Evolutionary conservation across 2,888 invertebrate genomes (phyloP), one percentile per base, ranked within the genome.

Genomic region (Elysia crispata): DNA sequence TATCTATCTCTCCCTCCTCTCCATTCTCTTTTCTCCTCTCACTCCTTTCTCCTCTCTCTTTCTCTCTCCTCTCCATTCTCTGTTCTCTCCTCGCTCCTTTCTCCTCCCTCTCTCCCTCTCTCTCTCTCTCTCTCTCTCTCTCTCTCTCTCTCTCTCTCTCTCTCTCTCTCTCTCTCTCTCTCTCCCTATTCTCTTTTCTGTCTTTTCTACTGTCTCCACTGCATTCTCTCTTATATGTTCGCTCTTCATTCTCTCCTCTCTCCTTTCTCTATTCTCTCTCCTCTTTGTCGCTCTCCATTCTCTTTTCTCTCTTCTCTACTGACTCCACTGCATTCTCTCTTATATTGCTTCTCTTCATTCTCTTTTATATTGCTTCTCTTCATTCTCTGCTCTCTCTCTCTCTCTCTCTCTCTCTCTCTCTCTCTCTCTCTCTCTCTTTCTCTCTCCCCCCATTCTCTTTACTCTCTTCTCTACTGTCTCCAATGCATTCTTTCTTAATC

Each of bases 41-140:
- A 64, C n/a, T 31, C 30, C 64, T n/a, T n/a, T n/a, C n/a, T n/a
- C n/a, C n/a, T n/a, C n/a, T n/a, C n/a, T n/a, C n/a, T n/a, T n/a
- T n/a, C n/a, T n/a, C n/a, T n/a, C n/a, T n/a, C n/a, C n/a, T n/a
- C n/a, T n/a, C n/a, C n/a, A n/a, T n/a, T n/a, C n/a, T n/a, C n/a
- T n/a, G n/a, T n/a, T n/a, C n/a, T n/a, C n/a, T n/a, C n/a, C n/a
- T 66, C 11, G 33, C 3, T 64, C 49, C 49, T 5, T 41, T 66
- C 64, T 20, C 49, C 76, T 64, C n/a, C n/a, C n/a, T 66, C 15
- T 75, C 75, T 60, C 23, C 60, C 60, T 75, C 23, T 75, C 62
- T 75, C 25, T 75, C 75, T 62, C 5, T 62, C 31, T 62, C 5
- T 62, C 75, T 62, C n/a, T 62, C 31, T n/a, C 11, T 62, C 31